Evolutionary conservation across 2,113 vertebrate species (phyloP), one percentile per base, ranked within the genome.

Genomic region (Quiscalus mexicanus): DNA sequence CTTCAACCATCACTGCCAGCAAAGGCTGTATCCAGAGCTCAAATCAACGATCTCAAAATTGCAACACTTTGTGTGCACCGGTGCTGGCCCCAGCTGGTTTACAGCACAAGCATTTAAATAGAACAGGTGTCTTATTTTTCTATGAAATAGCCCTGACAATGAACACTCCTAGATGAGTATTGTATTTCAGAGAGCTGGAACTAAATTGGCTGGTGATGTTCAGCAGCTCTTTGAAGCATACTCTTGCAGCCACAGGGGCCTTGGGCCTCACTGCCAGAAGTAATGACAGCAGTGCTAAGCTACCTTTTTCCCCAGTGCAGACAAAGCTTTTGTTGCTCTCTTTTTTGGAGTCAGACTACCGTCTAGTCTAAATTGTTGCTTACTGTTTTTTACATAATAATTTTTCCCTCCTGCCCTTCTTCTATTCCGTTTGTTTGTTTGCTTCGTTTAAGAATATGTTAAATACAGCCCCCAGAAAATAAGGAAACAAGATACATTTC

Each of bases 31-130:
- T 35, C 62, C 55, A 42, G 55, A 86, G 16, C 52, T 45, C 56
- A 79, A 76, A 70, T 33, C 44, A 22, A n/a, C 0, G 0, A 70
- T 8, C 25, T 25, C 25, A 8, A 69, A 59, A 60, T 15, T 2
- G 2, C 30, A 53, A 9, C 39, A 37, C 12, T 19, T 55, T 33
- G 33, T 50, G 5, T 15, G 28, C 49, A 21, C 10, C 0, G 0
- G 4, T 10, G 25, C 55, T 71, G 84, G 18, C 39, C 64, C 47
- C 47, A 63, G 28, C 47, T 71, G 59, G 24, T 52, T 77, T 41
- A 33, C 6, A 55, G 44, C 18, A 73, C 33, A 49, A n/a, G 25
- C 59, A 33, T 35, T 84, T 55, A 24, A 68, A 49, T 20, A 12
- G 28, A 68, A 37, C 8, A 35, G 12, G 15, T 56, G 23, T 68